Evolutionary conservation across 2,797 vertebrate genomes (phyloP), one percentile per base, ranked within the genome.

Genomic region (Anableps anableps): DNA sequence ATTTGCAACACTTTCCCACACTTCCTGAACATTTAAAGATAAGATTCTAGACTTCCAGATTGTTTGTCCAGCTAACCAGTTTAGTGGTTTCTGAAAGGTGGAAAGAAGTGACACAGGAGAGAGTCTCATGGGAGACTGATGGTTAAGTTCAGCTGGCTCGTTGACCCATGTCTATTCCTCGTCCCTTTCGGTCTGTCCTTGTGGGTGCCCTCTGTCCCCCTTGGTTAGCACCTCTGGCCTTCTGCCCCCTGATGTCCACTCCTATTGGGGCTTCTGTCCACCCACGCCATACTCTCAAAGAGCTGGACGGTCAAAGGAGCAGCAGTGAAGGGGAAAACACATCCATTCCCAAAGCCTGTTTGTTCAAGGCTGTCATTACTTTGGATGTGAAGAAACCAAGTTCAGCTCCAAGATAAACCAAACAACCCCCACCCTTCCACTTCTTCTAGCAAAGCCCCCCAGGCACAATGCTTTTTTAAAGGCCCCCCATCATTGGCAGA

Each of bases 351-450:
- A 43, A 70, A 75, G 77, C 75, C 82, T 90, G 85, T 94, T 93
- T 94, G 92, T 88, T 93, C 91, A 93, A 91, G 87, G 89, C 87
- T 80, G 83, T 86, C 88, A 86, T 93, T 95, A 88, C 91, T 75
- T 85, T n/a, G 81, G 60, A 64, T 89, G 90, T 92, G 92, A 94
- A 91, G 93, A 90, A 85, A 89, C 94, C 94, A 96, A 95, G 95
- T 96, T 96, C 95, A 96, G 94, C 90, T 93, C 90, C 90, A 93
- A 94, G 89, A 93, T 88, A 92, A 93, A 90, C 86, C 76, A 19
- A 76, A 47, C 80, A 55, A 45, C 73, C 36, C 36, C 51, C 50
- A 26, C 50, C 17, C 60, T 82, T 11, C 55, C 66, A 45, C 66
- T 26, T 72, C 66, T 76, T 51, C 71, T 72, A 88, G 91, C 89